Evolutionary conservation across 92 coral and sea anemone genomes (phyloP).

Genomic region (Chrysogorgia sp.): DNA sequence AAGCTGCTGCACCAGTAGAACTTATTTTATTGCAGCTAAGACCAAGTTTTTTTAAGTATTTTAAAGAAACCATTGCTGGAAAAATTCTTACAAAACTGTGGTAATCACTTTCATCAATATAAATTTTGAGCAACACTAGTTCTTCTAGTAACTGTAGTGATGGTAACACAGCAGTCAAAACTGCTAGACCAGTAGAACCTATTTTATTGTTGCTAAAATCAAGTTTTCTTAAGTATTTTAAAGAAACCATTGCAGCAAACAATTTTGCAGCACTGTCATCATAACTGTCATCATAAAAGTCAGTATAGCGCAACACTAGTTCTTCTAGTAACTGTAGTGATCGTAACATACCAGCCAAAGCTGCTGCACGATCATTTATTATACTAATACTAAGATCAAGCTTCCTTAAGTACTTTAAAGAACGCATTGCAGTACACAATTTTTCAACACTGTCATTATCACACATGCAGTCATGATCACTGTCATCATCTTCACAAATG

Average conservation of each 20-base stretch:
- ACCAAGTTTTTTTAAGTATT: not conserved
- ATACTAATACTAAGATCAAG: not conserved
- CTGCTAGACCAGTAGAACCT: not conserved
- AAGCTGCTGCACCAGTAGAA: not conserved
- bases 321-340: slow-evolving; percentile 1
- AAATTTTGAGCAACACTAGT: not conserved
- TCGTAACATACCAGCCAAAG: not conserved
- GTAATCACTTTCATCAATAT: not conserved
- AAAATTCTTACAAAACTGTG: slow-evolving; percentile 3
- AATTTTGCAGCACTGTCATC: not conserved
- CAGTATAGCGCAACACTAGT: not conserved
- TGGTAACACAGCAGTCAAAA: not conserved
- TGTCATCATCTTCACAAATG: not conserved
- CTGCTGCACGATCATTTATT: not conserved
- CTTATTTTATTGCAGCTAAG: not conserved
- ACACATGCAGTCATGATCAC: too few relatives aligned
- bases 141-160: slow-evolving; percentile 17
- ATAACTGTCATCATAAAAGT: not conserved
- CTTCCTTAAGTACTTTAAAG: not conserved
- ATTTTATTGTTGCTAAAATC: not conserved
- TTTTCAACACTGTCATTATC: too few relatives aligned
- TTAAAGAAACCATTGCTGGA: not conserved
- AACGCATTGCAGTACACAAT: not conserved
- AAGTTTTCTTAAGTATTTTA: not conserved
- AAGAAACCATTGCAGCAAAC: not conserved